Base-by-base conservation (phyloP, 2,113 vertebrate species). In the Tachuris rubrigastra region DNA sequence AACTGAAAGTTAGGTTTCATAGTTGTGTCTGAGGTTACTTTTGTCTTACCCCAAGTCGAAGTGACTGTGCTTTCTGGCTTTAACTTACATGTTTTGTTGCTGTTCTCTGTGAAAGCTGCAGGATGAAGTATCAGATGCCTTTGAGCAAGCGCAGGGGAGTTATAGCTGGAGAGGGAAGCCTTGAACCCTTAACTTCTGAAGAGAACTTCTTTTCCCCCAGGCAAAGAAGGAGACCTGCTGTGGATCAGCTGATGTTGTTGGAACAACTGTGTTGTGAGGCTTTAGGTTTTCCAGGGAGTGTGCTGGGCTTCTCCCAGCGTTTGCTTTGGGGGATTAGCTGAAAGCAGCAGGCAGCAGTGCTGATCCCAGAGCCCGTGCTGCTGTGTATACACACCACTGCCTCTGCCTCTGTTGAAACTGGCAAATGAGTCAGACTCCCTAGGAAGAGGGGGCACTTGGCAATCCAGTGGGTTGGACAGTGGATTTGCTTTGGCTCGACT, bases 271-370 rank as follows among this genome's bases (percentile, higher is more conserved):
- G 80, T 42, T 73, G 71, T 7, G 86, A 89, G 44, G 58, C 46
- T 41, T 39, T 18, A 5, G 25, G 18, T 55, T 92, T 93, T 90
- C 28, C 60, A 76, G 85, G 89, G 77, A 93, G 88, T 6, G 58
- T 35, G 33, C 89, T 0, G 8, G 23, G 62, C 35, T 58, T 93
- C 37, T 25, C 46, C 46, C 39, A 31, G 22, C 9, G 21, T 87
- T 92, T 85, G 81, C 93, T 93, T 80, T 87, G 75, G 42, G 16
- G 58, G 89, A 74, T 90, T 93, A 86, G 87, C 56, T 58, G 60
- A 78, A 62, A 71, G 72, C 96, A n/a, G 47, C 30, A 78, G 46
- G 75, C 67, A 12, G 0, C 14, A 69, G 11, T 58, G 52, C 46
- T 58, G 74, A 62, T 72, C 78, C 14, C 33, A 42, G 83, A 16